Evolutionary conservation across 2,113 vertebrate genomes (phyloP), one percentile per base, ranked within the genome.

Genomic region (Probosciger aterrimus): DNA sequence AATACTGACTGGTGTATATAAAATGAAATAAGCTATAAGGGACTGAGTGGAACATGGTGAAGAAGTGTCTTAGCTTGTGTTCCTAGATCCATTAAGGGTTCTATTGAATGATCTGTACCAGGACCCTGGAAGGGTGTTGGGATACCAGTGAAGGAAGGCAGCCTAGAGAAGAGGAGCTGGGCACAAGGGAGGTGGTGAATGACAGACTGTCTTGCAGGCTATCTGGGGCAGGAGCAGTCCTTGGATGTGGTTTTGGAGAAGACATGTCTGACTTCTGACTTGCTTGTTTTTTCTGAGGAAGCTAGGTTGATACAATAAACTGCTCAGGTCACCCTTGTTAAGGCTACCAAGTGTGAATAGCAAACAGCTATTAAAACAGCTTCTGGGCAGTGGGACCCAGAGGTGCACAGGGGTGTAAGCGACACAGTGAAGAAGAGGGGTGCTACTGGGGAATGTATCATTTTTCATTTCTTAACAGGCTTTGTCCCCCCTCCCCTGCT

Each of bases 71-170:
- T 79, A 39, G 7, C 33, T 78, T 35, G 1, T 78, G 46, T 31
- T n/a, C 23, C 14, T 52, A 52, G 10, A 11, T 22, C 44, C 23
- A 43, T 67, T 41, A 70, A 65, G 18, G 3, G 17, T 47, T 9
- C 1, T 70, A 28, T 18, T 76, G 67, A 44, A 83, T 15, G 18
- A 68, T 11, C 10, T 30, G 27, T 68, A 31, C 5, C 1, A 2
- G 20, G 5, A 8, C 63, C 35, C 5, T 2, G 28, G 31, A 30
- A 63, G 8, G 11, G 5, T 76, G 28, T 35, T 85, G 41, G 28
- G 3, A 6, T 86, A 19, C 7, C 1, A 1, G 9, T 6, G 5
- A 27, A 53, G n/a, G n/a, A 52, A 13, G 16, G 12, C 22, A 33
- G 15, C n/a, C 22, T 53, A 7, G 39, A 65, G 91, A 11, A 7